A percentile compares a stretch with the other conserved stretches of the same genome.
phyloP scores from a whole-genome alignment of 1,140 invertebrate genomes.

The Lasioglossum albipes region DNA sequence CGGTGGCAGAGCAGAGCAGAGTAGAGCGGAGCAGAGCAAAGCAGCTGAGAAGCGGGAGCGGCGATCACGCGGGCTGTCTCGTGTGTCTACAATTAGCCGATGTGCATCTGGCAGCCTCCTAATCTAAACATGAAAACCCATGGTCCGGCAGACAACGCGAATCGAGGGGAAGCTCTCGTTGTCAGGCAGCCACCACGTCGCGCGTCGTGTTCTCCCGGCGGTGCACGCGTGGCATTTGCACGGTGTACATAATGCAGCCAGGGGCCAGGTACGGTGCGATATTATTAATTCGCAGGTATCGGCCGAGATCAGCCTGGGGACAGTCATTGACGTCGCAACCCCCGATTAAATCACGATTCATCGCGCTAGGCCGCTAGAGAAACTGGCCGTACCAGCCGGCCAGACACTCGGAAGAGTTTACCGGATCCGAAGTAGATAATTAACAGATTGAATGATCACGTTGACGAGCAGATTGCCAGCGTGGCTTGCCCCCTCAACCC shows the following conservation, averaged over 20 bases:
- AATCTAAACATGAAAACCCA: conserved; percentile 43
- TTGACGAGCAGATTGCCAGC: neutral
- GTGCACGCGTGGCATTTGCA: conserved; percentile 30
- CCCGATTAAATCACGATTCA: conserved; percentile 46
- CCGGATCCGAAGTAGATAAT: conserved; percentile 25
- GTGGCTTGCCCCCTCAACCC: neutral
- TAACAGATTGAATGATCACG: conserved; percentile 1
- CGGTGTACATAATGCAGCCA: conserved; percentile 38
- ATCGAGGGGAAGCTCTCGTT: neutral
- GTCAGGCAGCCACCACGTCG: conserved; percentile 32
- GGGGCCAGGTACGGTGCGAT: neutral
- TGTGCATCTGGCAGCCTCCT: neutral
- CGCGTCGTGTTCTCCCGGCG: conserved; percentile 21
- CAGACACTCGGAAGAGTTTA: neutral
- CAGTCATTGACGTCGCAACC: conserved; percentile 14
- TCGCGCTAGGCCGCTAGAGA: neutral
- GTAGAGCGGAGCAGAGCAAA: no score
- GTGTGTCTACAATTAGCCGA: conserved; percentile 13
- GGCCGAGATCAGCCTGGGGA: conserved; percentile 1
- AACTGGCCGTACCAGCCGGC: neutral
- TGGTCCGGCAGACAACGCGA: conserved; percentile 5
- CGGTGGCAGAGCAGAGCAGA: neutral
- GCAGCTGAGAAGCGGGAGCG: neutral
- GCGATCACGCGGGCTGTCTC: neutral
- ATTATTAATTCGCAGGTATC: conserved; percentile 58